These are phyloP conservation scores for Halichoerus grypus DNA, from an alignment of 2,113 vertebrate species.

Conservation along the genomic window DNA sequence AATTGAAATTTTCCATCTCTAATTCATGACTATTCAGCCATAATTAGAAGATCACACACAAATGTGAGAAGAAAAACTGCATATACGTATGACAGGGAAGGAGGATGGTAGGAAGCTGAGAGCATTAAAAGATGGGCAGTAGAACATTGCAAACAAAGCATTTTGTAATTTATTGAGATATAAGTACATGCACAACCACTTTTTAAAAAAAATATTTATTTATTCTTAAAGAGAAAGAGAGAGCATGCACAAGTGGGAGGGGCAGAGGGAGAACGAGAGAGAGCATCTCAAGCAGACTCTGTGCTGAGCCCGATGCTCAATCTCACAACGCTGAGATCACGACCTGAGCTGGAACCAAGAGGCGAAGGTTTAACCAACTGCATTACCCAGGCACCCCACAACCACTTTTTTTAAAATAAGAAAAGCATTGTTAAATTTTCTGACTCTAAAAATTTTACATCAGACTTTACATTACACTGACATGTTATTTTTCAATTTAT, in stretches of 20 bases:
- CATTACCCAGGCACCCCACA: neutral
- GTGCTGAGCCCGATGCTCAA: neutral
- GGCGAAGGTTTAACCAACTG: neutral
- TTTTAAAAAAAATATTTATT: neutral
- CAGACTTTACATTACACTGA: neutral
- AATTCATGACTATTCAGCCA: slow-evolving; percentile 4
- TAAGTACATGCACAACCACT: neutral
- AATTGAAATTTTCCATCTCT: slow-evolving; percentile 1
- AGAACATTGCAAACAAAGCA: neutral
- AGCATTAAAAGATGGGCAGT: neutral
- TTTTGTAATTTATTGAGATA: slow-evolving; percentile 8
- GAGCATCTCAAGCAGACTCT: neutral
- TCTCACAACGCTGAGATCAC: neutral
- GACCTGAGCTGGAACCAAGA: neutral
- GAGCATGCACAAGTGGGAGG: neutral
- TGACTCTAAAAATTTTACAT: slow-evolving; percentile 22
- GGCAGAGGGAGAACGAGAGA: neutral
- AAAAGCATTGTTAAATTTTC: slow-evolving; percentile 1
- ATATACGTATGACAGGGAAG: neutral
- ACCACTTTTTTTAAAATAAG: neutral
- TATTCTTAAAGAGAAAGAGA: neutral
- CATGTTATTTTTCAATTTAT: slow-evolving; percentile 1
- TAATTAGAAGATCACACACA: slow-evolving; percentile 24
- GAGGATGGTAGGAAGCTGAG: neutral
- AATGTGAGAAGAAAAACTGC: neutral